Conservation (phyloP, 2,797 vertebrate genomes). For the Esox masquinongy region DNA sequence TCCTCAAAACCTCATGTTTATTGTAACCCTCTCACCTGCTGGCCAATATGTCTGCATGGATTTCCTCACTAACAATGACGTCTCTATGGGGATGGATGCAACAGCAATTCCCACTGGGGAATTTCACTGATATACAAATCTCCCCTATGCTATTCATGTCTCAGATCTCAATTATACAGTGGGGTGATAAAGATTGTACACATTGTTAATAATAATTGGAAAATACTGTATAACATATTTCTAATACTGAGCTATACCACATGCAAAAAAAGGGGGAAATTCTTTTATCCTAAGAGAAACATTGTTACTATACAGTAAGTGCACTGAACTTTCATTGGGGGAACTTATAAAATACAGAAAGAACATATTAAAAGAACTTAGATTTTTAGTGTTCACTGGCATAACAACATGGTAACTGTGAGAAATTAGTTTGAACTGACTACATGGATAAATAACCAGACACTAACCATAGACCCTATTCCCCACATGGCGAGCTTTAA, state of each 20-base stretch:
- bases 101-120: neutral
- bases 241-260: too few species aligned
- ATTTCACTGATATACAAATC: neutral
- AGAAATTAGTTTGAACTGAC: slow-evolving; percentile 1
- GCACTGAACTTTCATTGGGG: neutral
- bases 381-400: slow-evolving; percentile 24
- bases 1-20: neutral
- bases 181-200: too few species aligned
- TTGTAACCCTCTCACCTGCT: neutral
- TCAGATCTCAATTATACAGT: neutral
- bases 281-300: neutral
- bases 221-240: too few species aligned
- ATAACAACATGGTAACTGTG: slow-evolving; percentile 7
- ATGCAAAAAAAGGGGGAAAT: too few species aligned
- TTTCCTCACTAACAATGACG: neutral
- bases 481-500: neutral
- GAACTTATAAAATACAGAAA: neutral
- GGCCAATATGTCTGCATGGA: neutral
- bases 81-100: neutral
- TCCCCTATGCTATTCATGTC: neutral
- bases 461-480: neutral
- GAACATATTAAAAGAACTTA: slow-evolving; percentile 6
- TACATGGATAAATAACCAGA: neutral
- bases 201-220: too few species aligned
- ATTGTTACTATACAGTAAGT: neutral